Evolutionary conservation across 2,888 invertebrate species (phyloP).

Genomic region (Drosophila austrosaltans): DNA sequence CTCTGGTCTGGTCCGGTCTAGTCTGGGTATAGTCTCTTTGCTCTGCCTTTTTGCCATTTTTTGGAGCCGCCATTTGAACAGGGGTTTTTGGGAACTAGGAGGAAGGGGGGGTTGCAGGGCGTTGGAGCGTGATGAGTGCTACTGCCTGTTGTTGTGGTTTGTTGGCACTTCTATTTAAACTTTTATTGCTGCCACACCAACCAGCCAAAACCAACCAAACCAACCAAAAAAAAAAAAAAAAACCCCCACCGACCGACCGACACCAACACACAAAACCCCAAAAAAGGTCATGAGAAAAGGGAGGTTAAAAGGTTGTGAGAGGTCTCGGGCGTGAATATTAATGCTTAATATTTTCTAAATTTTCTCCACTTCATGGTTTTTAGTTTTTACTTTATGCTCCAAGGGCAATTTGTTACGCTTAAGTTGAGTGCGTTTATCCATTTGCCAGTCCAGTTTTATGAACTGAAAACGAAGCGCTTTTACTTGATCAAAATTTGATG

Average conservation of each 20-base stretch:
- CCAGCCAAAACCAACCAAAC: neutral
- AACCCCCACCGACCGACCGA: neutral
- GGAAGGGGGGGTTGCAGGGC: slow-evolving; percentile 20
- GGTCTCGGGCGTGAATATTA: slow-evolving; percentile 57
- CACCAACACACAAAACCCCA: slow-evolving; percentile 50
- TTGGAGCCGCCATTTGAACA: neutral
- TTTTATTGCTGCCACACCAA: slow-evolving; percentile 65
- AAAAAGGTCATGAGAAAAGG: slow-evolving; percentile 42
- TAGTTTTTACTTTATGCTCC: slow-evolving; percentile 45
- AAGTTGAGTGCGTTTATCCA: slow-evolving; percentile 28
- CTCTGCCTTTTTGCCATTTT: slow-evolving; percentile 5
- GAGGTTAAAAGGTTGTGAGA: slow-evolving; percentile 17
- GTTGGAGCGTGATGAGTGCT: slow-evolving; percentile 75
- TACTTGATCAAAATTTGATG: slow-evolving; percentile 32
- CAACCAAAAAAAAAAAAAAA: neutral
- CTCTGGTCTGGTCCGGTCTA: neutral
- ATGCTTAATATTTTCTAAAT: slow-evolving; percentile 58
- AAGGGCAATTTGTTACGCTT: slow-evolving; percentile 39
- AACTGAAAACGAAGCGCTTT: slow-evolving; percentile 31
- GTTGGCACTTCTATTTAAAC: slow-evolving; percentile 80
- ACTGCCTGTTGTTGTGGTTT: slow-evolving; percentile 65
- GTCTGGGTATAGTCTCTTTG: neutral
- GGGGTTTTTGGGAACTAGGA: neutral
- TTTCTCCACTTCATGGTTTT: slow-evolving; percentile 52
- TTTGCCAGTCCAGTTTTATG: slow-evolving; percentile 30